A percentile compares a stretch with the other conserved stretches of the same genome.
These are phyloP conservation scores for Conomelus anceps DNA, from an alignment of 2,888 invertebrate genomes.

Conservation along the genomic window DNA sequence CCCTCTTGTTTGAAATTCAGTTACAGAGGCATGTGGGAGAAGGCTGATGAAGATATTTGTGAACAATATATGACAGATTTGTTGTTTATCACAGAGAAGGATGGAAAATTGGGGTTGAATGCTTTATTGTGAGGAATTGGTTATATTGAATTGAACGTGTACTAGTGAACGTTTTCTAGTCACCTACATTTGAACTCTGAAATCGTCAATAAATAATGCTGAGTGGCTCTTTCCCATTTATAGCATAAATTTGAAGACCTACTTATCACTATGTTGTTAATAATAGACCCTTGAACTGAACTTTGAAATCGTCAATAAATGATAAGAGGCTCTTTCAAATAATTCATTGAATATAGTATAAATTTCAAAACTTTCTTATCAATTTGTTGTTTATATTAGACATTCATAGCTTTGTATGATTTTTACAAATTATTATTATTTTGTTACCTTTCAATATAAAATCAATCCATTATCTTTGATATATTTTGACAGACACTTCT, in stretches of 20 bases:
- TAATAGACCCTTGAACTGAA: too few relatives aligned
- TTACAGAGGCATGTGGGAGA: constrained; percentile 76
- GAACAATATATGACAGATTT: constrained; percentile 93
- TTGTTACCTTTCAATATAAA: too few relatives aligned
- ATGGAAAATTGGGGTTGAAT: constrained; percentile 79
- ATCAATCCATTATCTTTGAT: too few relatives aligned
- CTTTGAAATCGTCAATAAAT: too few relatives aligned
- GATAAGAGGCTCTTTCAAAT: too few relatives aligned
- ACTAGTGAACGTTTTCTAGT: too few relatives aligned
- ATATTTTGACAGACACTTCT: too few relatives aligned
- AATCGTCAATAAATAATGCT: too few relatives aligned
- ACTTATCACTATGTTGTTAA: too few relatives aligned
- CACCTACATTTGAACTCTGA: not conserved
- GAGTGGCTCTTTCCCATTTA: not conserved
- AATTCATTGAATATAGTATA: not conserved
- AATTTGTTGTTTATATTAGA: not conserved
- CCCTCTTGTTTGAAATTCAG: constrained; percentile 54
- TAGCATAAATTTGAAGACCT: too few relatives aligned
- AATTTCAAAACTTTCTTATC: too few relatives aligned
- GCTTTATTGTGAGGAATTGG: constrained; percentile 40
- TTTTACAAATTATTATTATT: too few relatives aligned
- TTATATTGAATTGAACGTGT: constrained; percentile 35
- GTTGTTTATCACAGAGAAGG: constrained; percentile 87
- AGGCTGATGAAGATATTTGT: constrained; percentile 84
- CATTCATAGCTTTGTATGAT: not conserved